Base-by-base conservation (phyloP, 2,888 invertebrate species). In the Eupithecia centaureata region DNA sequence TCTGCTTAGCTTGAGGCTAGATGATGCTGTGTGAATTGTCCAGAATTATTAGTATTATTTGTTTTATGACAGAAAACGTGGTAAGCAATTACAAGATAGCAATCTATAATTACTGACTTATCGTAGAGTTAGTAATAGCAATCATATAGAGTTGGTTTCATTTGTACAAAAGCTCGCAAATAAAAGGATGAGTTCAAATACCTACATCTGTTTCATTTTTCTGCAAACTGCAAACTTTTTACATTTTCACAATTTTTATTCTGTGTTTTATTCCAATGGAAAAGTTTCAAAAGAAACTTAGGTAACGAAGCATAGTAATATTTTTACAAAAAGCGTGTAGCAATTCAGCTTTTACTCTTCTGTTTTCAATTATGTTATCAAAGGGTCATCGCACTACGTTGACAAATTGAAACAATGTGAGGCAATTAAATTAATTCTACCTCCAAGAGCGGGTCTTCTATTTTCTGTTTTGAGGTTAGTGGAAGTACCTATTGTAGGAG, bases 361-460 rank as follows among this genome's bases (percentile, higher is more conserved):
- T 62, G 61, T 69, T 68, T 65, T 69, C 75, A 75, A 73, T 70
- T 68, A 73, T 25, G 22, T 62, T 75, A 72, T 67, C 72, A 52
- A 68, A 67, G 71, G 71, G 71, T 63, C 72, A 73, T 70, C 73
- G 33, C 27, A 13, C 54, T 3, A 10, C 54, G 28, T 28, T 2
- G 27, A 5, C 10, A n/a, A 56, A 56, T 28, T 56, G 27, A n/a
- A 56, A 18, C 15, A 15, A n/a, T 0, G 27, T 15, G 28, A 30
- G n/a, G 15, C n/a, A 10, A 3, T 56, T 28, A 56, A 3, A 56
- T 30, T 56, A 56, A 56, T 54, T 15, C 2, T 2, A 42, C 8
- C 18, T 7, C 7, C 3, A 42, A 5, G 38, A 38, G n/a, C n/a
- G 10, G 32, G 32, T n/a, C n/a, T n/a, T 35, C 35, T 35, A 5